These are phyloP conservation scores for Diarsia dahlii DNA, from an alignment of 2,888 invertebrate species.

Conservation along the genomic window DNA sequence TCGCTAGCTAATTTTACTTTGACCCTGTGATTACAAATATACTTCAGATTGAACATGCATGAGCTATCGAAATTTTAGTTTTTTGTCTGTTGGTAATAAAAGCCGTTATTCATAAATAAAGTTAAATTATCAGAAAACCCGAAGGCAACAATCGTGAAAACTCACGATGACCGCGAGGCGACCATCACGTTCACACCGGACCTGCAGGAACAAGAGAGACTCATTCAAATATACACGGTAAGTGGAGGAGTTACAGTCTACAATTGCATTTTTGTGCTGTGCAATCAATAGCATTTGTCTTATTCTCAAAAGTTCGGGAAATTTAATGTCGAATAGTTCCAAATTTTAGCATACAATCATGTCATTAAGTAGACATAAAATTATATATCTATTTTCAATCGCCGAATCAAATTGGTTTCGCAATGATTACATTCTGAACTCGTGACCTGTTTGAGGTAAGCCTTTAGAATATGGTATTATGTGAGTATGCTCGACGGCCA, in stretches of 20 bases:
- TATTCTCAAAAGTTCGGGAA: not conserved
- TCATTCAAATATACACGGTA: constrained; percentile 86
- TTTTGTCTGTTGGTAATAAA: not conserved
- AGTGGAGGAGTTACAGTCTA: constrained; percentile 29
- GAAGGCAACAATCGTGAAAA: constrained; percentile 80
- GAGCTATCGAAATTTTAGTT: not conserved
- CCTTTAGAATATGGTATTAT: too few species aligned
- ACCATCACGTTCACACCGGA: constrained; percentile 91
- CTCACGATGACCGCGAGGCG: constrained; percentile 84
- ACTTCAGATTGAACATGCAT: not conserved
- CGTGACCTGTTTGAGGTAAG: too few species aligned
- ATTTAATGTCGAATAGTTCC: not conserved
- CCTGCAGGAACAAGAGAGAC: constrained; percentile 90
- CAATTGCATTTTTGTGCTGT: not conserved
- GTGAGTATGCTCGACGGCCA: too few species aligned
- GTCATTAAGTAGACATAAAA: too few species aligned
- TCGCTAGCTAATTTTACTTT: not conserved
- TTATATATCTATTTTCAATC: too few species aligned
- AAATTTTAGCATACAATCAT: not conserved
- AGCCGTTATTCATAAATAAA: not conserved
- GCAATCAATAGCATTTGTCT: not conserved
- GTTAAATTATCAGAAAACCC: constrained; percentile 80
- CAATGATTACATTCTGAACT: too few species aligned
- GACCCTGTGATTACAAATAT: not conserved
- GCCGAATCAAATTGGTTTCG: too few species aligned